Conservation (phyloP, 1,140 invertebrate species). For the Leptonema lineaticorne region DNA sequence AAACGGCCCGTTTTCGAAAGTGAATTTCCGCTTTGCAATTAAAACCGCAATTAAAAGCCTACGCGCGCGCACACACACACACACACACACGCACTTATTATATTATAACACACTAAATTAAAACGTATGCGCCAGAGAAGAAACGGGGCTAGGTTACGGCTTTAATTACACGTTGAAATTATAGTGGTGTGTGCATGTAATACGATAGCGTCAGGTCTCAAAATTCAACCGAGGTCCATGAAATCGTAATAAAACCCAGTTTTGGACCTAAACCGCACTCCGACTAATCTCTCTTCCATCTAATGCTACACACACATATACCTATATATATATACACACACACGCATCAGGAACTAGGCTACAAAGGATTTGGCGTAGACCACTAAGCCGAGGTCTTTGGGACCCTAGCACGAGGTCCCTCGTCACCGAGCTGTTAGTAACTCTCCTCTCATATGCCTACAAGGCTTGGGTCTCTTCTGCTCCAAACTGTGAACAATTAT, state of each 20-base stretch:
- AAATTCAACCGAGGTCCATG: constrained; percentile 1
- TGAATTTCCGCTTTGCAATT: constrained; percentile 4
- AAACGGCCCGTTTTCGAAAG: background rate
- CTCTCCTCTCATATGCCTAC: too few species aligned
- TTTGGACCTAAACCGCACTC: background rate
- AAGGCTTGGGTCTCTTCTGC: background rate
- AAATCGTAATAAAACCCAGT: background rate
- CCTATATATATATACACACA: too few species aligned
- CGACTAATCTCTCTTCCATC: constrained; percentile 25
- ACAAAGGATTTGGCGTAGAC: constrained; percentile 27
- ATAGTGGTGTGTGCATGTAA: too few species aligned
- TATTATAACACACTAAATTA: constrained; percentile 4
- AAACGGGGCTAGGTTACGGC: background rate
- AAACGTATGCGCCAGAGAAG: constrained; percentile 1
- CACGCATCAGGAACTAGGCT: constrained; percentile 10
- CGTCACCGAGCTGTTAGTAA: too few species aligned
- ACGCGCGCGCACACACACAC: background rate
- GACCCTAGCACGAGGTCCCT: background rate
- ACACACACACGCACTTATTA: background rate
- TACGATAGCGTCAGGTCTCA: constrained; percentile 11
- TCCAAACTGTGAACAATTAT: constrained; percentile 19
- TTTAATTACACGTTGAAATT: constrained; percentile 16
- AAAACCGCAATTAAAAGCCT: constrained; percentile 9
- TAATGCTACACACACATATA: constrained; percentile 14
- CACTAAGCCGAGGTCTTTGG: constrained; percentile 12